Base-by-base conservation (phyloP, 2,888 invertebrate genomes). In the Apotomis betuletana region DNA sequence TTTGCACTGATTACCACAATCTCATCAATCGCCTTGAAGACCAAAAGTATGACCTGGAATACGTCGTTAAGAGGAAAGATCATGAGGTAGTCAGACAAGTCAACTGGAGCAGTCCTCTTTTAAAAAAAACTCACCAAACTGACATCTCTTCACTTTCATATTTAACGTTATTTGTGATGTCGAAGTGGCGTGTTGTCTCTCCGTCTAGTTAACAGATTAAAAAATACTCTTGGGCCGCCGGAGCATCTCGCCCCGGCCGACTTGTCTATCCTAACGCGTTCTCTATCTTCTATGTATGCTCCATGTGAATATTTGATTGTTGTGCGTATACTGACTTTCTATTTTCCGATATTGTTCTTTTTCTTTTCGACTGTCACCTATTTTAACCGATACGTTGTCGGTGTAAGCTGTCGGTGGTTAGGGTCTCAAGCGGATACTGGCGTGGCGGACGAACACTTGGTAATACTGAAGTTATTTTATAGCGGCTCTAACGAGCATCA, bases 41-140 rank as follows among this genome's bases (percentile, higher is more conserved):
- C 87, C 95, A 96, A 92, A 99, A 99, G 95, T 99, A 97, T 95
- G 99, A 99, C 96, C 96, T 99, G 96, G 99, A 99, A 95, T 97
- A 97, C 95, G 95, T 97, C 94, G 98, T 99, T 94, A 97, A 97
- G 95, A 97, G 97, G 95, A 99, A 99, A 97, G 99, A 99, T 94
- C 96, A 96, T 94, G 98, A 99, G 98, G 99, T 99, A 97, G 95
- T 95, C 90, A 88, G 84, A 86, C 80, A 81, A 85, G 87, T 87
- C 83, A 84, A 76, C 76, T 83, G 78, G 80, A 83, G 81, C 83
- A 84, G 86, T 85, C 87, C 85, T 84, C 82, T 86, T 85, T 86
- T 90, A 87, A 81, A 82, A 87, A 91, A 82, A 87, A 91, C 91
- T 93, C 80, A 90, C 91, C 90, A 88, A 86, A 89, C 91, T 89